phyloP scores from a whole-genome alignment of 64 coral and sea anemone species.

The Hydrozoanthus tunicans region DNA sequence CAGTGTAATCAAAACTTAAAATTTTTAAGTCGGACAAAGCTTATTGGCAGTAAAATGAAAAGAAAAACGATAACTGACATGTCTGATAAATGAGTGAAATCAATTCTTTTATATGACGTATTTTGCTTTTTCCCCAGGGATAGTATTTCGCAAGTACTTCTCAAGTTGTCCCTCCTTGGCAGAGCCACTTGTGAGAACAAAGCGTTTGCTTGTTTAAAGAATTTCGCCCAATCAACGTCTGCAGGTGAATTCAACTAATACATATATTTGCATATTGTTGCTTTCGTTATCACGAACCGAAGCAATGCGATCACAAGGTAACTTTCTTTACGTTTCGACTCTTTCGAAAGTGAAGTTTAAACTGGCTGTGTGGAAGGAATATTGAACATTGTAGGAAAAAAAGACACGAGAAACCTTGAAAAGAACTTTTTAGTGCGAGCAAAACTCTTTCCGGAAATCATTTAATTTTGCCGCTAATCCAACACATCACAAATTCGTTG shows the following conservation, averaged over 20 bases:
- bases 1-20: neutral
- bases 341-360: constrained; percentile 4
- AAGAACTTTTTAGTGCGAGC: neutral
- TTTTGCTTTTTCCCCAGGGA: constrained; percentile 1
- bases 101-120: neutral
- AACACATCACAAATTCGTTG: neutral
- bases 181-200: constrained; percentile 41
- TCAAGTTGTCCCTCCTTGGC: neutral
- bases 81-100: constrained; percentile 6
- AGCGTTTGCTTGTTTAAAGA: constrained; percentile 4
- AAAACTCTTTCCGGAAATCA: neutral
- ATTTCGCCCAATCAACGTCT: constrained; percentile 38
- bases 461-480: neutral
- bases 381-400: neutral
- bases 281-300: neutral
- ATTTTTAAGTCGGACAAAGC: neutral
- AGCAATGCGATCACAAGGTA: constrained; percentile 19
- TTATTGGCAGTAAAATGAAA: neutral
- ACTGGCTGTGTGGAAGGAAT: neutral
- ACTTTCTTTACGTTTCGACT: neutral
- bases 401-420: neutral
- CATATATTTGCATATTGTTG: constrained; percentile 42
- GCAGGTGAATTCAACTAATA: constrained; percentile 8
- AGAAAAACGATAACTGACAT: neutral
- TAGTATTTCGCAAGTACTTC: constrained; percentile 38